Conservation (phyloP, 2,797 vertebrate genomes). For the Macropus fuliginosus region DNA sequence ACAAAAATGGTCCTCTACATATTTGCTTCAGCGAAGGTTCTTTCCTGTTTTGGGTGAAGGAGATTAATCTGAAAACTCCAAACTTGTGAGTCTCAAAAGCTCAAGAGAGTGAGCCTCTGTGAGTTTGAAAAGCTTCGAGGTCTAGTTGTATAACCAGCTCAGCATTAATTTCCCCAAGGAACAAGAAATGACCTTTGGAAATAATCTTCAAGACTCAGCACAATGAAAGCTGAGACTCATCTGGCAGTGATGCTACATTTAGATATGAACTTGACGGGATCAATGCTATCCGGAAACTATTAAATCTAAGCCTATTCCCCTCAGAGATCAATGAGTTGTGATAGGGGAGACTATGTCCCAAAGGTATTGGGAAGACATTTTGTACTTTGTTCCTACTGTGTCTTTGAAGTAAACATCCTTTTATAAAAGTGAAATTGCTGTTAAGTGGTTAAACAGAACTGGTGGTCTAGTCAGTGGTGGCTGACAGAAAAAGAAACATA, state of each 20-base stretch:
- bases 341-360: not conserved
- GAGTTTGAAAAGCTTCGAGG: not conserved
- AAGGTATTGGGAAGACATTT: not conserved
- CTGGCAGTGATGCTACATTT: not conserved
- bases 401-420: not conserved
- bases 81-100: not conserved
- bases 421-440: not conserved
- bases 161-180: not conserved
- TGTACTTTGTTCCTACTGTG: not conserved
- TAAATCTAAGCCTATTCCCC: not conserved
- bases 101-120: not conserved
- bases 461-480: not conserved
- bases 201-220: not conserved
- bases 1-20: not conserved
- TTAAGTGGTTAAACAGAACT: not conserved
- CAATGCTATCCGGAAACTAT: not conserved
- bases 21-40: not conserved
- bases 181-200: not conserved
- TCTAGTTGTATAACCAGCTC: not conserved
- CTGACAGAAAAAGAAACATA: not conserved
- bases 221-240: too few relatives aligned
- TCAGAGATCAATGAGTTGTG: not conserved
- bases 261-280: not conserved
- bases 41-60: not conserved
- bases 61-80: not conserved